Conservation (phyloP, 1,140 invertebrate genomes). For the Drosophila subpulchrella region DNA sequence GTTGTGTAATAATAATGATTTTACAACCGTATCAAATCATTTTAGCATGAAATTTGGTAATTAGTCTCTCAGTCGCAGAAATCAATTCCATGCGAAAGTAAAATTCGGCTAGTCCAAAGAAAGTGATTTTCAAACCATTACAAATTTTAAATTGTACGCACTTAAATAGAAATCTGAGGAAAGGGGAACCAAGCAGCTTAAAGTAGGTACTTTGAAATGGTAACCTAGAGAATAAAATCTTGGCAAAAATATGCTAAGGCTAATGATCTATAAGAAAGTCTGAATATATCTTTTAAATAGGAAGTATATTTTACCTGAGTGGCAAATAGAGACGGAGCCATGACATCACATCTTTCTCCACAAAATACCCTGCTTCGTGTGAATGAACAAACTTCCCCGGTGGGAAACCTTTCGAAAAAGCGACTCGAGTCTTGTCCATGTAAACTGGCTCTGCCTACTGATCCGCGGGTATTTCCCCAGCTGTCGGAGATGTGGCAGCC, state of each 20-base stretch:
- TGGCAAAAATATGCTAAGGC: too few species aligned
- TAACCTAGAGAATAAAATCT: too few species aligned
- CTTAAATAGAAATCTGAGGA: too few species aligned
- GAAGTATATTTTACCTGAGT: neutral
- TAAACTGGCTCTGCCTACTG: slow-evolving; percentile 28
- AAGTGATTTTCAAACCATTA: neutral
- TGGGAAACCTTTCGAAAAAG: slow-evolving; percentile 2
- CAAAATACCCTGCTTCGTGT: neutral
- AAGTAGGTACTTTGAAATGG: neutral
- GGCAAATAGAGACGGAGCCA: neutral
- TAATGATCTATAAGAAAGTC: neutral
- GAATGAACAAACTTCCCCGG: neutral
- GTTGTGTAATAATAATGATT: too few species aligned
- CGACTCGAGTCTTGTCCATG: neutral
- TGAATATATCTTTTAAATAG: neutral
- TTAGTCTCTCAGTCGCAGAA: neutral
- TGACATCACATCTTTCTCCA: neutral
- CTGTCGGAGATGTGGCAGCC: slow-evolving; percentile 9
- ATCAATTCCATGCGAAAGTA: too few species aligned
- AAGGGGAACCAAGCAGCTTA: neutral
- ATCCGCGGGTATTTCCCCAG: slow-evolving; percentile 27
- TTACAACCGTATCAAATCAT: too few species aligned
- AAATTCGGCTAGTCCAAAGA: neutral
- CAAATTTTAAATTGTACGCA: neutral
- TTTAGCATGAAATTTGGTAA: neutral